Base-by-base conservation (phyloP, 2,797 vertebrate genomes). In the Ctenopoma kingsleyae region DNA sequence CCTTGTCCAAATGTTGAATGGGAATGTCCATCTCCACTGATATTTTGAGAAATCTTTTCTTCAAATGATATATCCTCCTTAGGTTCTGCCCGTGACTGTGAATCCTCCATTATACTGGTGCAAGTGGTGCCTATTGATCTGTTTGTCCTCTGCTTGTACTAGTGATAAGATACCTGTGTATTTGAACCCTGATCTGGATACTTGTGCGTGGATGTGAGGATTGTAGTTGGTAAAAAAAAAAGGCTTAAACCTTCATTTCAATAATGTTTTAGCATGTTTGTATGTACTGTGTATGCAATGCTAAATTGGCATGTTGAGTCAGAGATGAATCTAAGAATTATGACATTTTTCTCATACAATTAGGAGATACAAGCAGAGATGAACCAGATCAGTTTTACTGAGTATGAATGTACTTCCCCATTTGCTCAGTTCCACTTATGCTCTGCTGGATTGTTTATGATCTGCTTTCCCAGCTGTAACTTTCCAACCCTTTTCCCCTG, bases 71-170 rank as follows among this genome's bases (percentile, higher is more conserved):
- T 74, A 30, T 81, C 58, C 22, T 76, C 65, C 1, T 56, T 43
- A 2, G 11, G 0, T 49, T 79, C 51, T 71, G 53, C 56, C 60
- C 10, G 53, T 10, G 52, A 53, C 69, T 59, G 56, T 10, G 48
- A 69, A n/a, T 68, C 50, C 72, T 83, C 82, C 76, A 81, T 87
- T 78, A 16, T 23, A 38, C 51, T 46, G 46, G 7, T 76, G 62
- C 58, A 9, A 56, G 67, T 61, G 35, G 64, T 35, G 19, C 25
- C 3, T 51, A 86, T 84, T 83, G 88, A 90, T 81, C 76, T 76
- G 80, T 82, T 85, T 84, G 74, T 61, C 53, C 58, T 40, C 68
- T 70, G 67, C 30, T 70, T 61, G 50, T 20, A 53, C 52, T 35
- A 64, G 47, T 16, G 77, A 78, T 70, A 83, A 56, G 38, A 16